Conservation (phyloP, 2,113 vertebrate genomes). For the Brachyhypopomus occidentalis region DNA sequence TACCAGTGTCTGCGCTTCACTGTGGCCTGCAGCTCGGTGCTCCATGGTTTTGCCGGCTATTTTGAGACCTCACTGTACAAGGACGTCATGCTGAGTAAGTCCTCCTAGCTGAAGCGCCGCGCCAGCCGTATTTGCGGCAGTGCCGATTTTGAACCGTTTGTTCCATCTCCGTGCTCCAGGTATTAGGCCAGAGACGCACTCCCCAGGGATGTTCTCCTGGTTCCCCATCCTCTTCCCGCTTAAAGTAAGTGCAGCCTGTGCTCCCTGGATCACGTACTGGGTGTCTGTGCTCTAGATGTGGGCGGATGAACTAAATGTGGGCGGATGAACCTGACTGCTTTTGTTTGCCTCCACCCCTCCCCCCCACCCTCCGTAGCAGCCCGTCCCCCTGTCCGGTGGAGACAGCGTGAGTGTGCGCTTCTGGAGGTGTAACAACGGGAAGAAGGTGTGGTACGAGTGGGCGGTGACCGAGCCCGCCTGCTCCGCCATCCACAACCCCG, state of each 20-base stretch:
- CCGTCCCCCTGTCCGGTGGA: conserved; percentile 79
- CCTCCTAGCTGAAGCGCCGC: background rate
- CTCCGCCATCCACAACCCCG: conserved; percentile 91
- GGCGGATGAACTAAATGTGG: background rate
- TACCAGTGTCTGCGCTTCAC: conserved; percentile 84
- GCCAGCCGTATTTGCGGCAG: background rate
- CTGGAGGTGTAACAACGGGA: conserved; percentile 90
- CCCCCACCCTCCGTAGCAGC: conserved; percentile 74
- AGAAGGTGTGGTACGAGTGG: conserved; percentile 97
- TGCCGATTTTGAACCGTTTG: background rate
- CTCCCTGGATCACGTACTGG: too few relatives aligned
- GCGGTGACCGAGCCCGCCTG: conserved; percentile 87
- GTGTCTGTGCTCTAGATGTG: background rate
- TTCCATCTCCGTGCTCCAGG: conserved; percentile 66
- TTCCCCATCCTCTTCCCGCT: conserved; percentile 94
- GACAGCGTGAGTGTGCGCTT: conserved; percentile 83
- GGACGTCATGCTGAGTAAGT: conserved; percentile 89
- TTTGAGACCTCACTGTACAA: conserved; percentile 89
- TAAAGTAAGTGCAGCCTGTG: conserved; percentile 75
- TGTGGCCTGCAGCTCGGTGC: conserved; percentile 83
- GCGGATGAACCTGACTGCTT: background rate
- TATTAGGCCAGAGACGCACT: conserved; percentile 91
- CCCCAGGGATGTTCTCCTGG: conserved; percentile 96
- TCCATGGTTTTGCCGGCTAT: conserved; percentile 94
- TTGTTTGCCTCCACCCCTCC: background rate